phyloP scores from a whole-genome alignment of 2,797 vertebrate species.

The Decapterus maruadsi region DNA sequence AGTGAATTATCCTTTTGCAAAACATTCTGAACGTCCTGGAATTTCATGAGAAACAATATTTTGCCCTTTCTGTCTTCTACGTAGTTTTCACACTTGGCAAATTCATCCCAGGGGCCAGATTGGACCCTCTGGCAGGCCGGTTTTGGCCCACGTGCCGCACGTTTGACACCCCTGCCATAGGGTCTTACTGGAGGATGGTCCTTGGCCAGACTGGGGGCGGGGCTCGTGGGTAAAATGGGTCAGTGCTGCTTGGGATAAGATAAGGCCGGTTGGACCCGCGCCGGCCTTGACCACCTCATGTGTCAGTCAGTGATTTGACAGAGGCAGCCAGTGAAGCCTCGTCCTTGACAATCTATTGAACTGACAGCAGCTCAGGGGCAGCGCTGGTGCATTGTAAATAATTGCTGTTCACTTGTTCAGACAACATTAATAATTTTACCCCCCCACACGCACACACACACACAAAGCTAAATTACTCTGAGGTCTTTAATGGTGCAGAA shows the following conservation, averaged over 20 bases:
- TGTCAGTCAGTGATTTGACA: constrained; percentile 39
- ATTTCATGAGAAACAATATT: no score
- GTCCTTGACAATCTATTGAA: constrained; percentile 38
- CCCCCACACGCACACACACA: background rate
- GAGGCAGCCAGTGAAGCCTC: constrained; percentile 11
- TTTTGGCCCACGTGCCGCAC: no score
- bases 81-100: no score
- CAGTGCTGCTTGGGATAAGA: constrained; percentile 26
- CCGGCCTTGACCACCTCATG: constrained; percentile 48
- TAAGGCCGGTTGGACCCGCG: constrained; percentile 16
- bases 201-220: constrained; percentile 1
- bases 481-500: constrained; percentile 58
- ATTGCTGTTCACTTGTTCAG: constrained; percentile 61
- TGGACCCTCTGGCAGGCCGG: no score
- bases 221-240: constrained; percentile 43
- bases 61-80: no score
- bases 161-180: no score
- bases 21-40: no score
- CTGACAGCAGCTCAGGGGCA: constrained; percentile 47
- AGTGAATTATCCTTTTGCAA: no score
- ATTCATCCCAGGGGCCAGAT: no score
- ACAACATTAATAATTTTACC: constrained; percentile 65
- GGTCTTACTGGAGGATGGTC: background rate
- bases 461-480: constrained; percentile 51
- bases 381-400: constrained; percentile 54